phyloP scores from a whole-genome alignment of 1,140 invertebrate genomes.

The Oryzaephilus surinamensis region DNA sequence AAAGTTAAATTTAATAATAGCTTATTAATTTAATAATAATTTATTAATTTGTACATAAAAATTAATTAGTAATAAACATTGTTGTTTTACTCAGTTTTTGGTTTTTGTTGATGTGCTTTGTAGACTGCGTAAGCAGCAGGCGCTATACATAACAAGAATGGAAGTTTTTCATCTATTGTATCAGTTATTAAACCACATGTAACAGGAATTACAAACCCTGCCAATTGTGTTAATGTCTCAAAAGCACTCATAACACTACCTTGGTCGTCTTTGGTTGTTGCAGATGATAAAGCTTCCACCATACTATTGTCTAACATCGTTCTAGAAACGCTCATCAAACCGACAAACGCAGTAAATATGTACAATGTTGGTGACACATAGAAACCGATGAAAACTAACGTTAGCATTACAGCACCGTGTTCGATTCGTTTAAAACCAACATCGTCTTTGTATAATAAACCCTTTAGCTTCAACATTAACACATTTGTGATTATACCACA shows the following conservation, averaged over 20 bases:
- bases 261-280: slow-evolving; percentile 10
- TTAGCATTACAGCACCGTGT: slow-evolving; percentile 10
- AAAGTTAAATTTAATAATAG: slow-evolving; percentile 21
- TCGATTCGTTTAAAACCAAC: slow-evolving; percentile 9
- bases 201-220: slow-evolving; percentile 10
- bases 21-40: background rate
- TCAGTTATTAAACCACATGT: slow-evolving; percentile 14
- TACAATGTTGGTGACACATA: slow-evolving; percentile 6
- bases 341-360: slow-evolving; percentile 9
- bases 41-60: background rate
- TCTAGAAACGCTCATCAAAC: slow-evolving; percentile 7
- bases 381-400: slow-evolving; percentile 14
- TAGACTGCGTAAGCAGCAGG: slow-evolving; percentile 7
- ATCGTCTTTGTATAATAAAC: slow-evolving; percentile 12
- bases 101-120: slow-evolving; percentile 9
- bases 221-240: slow-evolving; percentile 10
- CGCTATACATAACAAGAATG: slow-evolving; percentile 5
- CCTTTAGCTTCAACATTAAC: background rate
- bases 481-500: no score
- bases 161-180: slow-evolving; percentile 5
- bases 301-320: slow-evolving; percentile 11
- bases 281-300: slow-evolving; percentile 9
- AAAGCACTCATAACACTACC: slow-evolving; percentile 17
- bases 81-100: slow-evolving; percentile 5
- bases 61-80: slow-evolving; percentile 1